phyloP scores from a whole-genome alignment of 2,113 vertebrate genomes.

The Macaca nemestrina region DNA sequence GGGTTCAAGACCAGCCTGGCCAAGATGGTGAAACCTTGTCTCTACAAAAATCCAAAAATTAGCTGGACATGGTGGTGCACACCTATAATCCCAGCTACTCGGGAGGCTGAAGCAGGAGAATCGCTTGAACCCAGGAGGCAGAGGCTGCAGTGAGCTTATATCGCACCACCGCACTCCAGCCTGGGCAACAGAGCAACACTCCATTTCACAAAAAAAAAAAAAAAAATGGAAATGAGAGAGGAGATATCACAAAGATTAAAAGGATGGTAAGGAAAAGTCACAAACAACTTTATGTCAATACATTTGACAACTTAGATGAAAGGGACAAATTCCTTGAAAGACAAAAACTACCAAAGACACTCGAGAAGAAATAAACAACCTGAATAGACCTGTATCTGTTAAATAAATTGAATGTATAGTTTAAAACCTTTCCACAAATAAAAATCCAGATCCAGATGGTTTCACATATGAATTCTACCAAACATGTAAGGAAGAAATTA shows the following conservation, averaged over 20 bases:
- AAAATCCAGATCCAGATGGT: neutral
- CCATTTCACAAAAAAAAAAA: too few species aligned
- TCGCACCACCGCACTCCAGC: too few species aligned
- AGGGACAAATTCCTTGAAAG: neutral
- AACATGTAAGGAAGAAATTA: neutral
- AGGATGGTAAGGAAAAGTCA: neutral
- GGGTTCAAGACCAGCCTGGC: too few species aligned
- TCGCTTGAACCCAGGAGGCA: too few species aligned
- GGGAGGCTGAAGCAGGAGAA: too few species aligned
- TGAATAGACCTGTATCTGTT: neutral
- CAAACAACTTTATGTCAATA: neutral
- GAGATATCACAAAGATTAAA: neutral
- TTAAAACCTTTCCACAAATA: conserved; percentile 3
- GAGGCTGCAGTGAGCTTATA: too few species aligned
- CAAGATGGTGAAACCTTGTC: too few species aligned
- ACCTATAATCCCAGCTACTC: too few species aligned
- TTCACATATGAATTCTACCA: neutral
- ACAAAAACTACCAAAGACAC: neutral
- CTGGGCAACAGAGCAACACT: too few species aligned
- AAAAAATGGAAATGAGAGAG: too few species aligned
- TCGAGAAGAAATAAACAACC: neutral
- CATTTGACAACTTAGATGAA: neutral
- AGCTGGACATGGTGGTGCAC: too few species aligned
- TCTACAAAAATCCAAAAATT: too few species aligned
- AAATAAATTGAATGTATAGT: neutral